Evolutionary conservation across 2,888 invertebrate genomes (phyloP).

Genomic region (Pterobdella sp.): DNA sequence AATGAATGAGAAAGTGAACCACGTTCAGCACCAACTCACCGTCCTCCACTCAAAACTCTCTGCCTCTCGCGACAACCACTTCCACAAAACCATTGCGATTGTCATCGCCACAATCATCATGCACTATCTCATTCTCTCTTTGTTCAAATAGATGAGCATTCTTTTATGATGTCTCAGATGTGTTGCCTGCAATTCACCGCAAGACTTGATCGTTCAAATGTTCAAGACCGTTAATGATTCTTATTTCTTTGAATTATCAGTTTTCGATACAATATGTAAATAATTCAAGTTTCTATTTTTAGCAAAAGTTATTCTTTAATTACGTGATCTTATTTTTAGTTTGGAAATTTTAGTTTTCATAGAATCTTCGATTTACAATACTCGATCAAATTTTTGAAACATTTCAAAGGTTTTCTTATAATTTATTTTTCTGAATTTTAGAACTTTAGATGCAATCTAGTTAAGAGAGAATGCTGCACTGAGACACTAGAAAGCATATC

Average conservation of each 20-base stretch:
- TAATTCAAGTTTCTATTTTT: too few relatives aligned
- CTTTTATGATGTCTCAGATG: too few relatives aligned
- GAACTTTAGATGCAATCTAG: too few relatives aligned
- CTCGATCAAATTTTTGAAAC: too few relatives aligned
- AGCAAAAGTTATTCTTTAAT: too few relatives aligned
- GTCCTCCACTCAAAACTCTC: slow-evolving; percentile 29
- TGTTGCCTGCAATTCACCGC: neutral
- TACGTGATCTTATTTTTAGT: too few relatives aligned
- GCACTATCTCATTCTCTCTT: neutral
- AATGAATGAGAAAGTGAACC: slow-evolving; percentile 30
- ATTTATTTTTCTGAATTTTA: too few relatives aligned
- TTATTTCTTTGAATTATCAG: neutral
- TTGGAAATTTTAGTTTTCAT: too few relatives aligned
- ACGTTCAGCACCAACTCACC: slow-evolving; percentile 32
- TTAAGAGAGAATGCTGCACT: too few relatives aligned
- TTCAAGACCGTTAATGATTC: neutral
- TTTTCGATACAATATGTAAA: neutral
- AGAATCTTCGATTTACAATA: too few relatives aligned
- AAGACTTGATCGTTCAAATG: neutral
- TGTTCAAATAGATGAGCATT: slow-evolving; percentile 3
- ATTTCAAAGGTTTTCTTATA: too few relatives aligned
- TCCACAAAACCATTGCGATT: neutral
- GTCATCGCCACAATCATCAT: neutral
- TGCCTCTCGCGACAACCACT: neutral
- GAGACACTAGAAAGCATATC: too few relatives aligned